Percentiles rank a stretch among this genome's conserved stretches.
phyloP scores from a whole-genome alignment of 2,888 invertebrate species.

The Phyllotreta striolata region DNA sequence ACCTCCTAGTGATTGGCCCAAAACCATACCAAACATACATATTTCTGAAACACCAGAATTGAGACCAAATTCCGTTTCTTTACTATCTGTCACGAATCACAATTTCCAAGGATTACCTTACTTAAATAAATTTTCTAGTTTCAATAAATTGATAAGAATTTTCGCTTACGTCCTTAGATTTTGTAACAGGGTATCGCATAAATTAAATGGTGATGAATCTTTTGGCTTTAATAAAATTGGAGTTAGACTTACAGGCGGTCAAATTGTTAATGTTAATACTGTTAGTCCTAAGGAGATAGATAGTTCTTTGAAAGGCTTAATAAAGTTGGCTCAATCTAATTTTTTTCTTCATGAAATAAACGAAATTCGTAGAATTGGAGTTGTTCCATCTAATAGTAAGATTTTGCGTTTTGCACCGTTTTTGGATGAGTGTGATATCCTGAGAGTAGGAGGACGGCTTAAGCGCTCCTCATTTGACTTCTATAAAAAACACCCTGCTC shows the following conservation, averaged over 20 bases:
- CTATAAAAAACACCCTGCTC: constrained; percentile 21
- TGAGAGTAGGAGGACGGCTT: constrained; percentile 37
- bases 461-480: constrained; percentile 18
- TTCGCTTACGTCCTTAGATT: too few species aligned
- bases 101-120: background rate
- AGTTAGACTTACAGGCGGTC: too few species aligned
- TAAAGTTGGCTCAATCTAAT: constrained; percentile 9
- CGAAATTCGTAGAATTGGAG: background rate
- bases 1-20: background rate
- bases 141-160: constrained; percentile 5
- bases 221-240: too few species aligned
- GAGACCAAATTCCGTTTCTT: background rate
- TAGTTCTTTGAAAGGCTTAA: background rate
- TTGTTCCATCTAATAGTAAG: constrained; percentile 12
- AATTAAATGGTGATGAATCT: too few species aligned
- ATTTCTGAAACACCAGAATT: constrained; percentile 1
- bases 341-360: constrained; percentile 17
- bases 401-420: constrained; percentile 30
- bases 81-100: background rate
- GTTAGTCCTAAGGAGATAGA: constrained; percentile 7
- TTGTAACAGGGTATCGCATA: too few species aligned
- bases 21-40: background rate
- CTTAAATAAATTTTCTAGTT: constrained; percentile 3
- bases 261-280: background rate
- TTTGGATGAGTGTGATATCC: constrained; percentile 24